phyloP scores from a whole-genome alignment of 30 jellyfish, hydroid and myxozoan species.

The Aurelia aurita region DNA sequence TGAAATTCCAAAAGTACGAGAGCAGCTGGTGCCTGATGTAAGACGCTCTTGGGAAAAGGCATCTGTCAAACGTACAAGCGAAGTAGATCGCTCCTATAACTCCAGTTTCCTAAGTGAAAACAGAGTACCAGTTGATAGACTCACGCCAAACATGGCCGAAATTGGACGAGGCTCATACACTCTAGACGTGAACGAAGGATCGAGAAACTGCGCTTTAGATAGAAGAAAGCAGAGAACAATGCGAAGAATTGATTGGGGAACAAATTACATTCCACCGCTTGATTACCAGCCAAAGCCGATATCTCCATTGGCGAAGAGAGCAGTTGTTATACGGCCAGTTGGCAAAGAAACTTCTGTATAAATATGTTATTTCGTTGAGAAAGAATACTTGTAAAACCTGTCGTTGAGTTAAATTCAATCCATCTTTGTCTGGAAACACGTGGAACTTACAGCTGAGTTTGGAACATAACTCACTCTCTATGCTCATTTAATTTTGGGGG shows the following conservation, averaged over 20 bases:
- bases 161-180: not conserved
- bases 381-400: not conserved
- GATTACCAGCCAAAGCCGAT: not conserved
- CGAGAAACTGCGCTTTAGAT: conserved; percentile 1
- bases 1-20: conserved; percentile 18
- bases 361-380: not conserved
- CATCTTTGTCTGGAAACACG: too few species aligned
- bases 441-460: too few species aligned
- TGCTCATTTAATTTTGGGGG: too few species aligned
- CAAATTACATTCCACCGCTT: conserved; percentile 46
- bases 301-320: not conserved
- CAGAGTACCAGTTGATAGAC: not conserved
- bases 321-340: not conserved
- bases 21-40: conserved; percentile 47
- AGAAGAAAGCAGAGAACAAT: conserved; percentile 36
- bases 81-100: not conserved
- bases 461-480: too few species aligned
- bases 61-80: not conserved
- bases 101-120: not conserved
- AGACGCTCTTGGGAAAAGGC: conserved; percentile 6
- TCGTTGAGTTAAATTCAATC: too few species aligned
- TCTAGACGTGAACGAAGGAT: not conserved
- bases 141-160: conserved; percentile 11
- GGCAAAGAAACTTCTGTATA: conserved; percentile 47
- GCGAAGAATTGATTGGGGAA: conserved; percentile 30